Evolutionary conservation across 2,888 invertebrate genomes (phyloP), one percentile per base, ranked within the genome.

Genomic region (Baronia brevicornis): DNA sequence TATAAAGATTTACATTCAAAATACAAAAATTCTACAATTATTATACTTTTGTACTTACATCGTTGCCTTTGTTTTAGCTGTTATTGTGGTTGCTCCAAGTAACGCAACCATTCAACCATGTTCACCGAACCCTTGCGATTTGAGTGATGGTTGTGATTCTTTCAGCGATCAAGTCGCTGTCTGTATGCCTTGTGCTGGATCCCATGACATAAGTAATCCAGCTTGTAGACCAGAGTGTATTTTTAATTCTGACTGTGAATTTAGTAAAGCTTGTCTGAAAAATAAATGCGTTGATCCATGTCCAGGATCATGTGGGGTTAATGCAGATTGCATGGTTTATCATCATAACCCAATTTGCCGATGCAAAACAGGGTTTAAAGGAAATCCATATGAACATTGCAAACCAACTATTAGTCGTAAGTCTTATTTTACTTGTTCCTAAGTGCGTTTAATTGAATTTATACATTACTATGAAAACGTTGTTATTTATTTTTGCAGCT

Each of bases 221-320:
- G 86, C 87, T 15, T 95, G 95, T 49, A 86, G 91, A 57, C 94
- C 94, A 15, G 94, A 95, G 75, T 95, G 95, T 71, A 74, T 95
- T 28, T 87, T 90, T 7, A 91, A 90, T 57, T 89, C 91, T 1
- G 94, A 95, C 54, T 95, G 95, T 79, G 86, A 90, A 28, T 91
- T 92, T 54, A 84, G 92, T 60, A 89, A 86, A 54, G 91, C 93
- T 33, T 95, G 94, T 58, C 73, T 93, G 28, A 88, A 89, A 41
- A 89, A 90, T 49, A 88, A 85, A 59, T 95, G 95, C 58, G 66
- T 88, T 6, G 91, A 94, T 68, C 93, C 93, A 8, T 94, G 93
- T 49, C 89, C 90, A 4, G 93, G 93, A 27, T 90, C 92, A 2
- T 93, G 93, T 58, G 93, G 93, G 24, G 86, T 90, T 26, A 90